Evolutionary conservation across 1,140 invertebrate genomes (phyloP), one percentile per base, ranked within the genome.

Genomic region (Globodera ellingtonae): DNA sequence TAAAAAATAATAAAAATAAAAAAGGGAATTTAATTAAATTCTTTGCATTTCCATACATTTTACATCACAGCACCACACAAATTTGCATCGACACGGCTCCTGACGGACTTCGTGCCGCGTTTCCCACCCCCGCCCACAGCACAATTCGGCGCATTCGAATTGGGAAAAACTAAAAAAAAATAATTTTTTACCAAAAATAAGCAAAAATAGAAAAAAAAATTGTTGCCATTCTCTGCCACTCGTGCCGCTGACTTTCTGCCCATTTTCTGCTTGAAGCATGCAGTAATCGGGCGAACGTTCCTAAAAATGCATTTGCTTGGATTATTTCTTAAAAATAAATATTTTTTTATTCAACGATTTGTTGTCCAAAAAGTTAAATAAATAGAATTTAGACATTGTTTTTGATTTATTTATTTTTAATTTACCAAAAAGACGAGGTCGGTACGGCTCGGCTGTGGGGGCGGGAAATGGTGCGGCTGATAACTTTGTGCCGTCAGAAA

Each of bases 1-100:
- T 52, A 9, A 35, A n/a, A n/a, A 5, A n/a, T n/a, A n/a, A n/a
- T n/a, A n/a, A n/a, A n/a, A n/a, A n/a, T n/a, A n/a, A n/a, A n/a
- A n/a, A n/a, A n/a, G n/a, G n/a, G n/a, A n/a, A n/a, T 0, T 9
- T 50, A 76, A 13, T 67, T 47, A 6, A 50, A 50, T 35, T 4
- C 10, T 44, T 4, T 44, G 0, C 65, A 50, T 35, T 48, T 24
- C 4, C 69, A 15, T 77, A 77, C 93, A 94, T 80, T 92, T 91
- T 1, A 94, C 92, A 59, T 92, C 90, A 86, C 93, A 94, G 87
- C 93, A 93, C 92, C 92, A 93, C 59, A 91, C 86, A 85, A 94
- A 93, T 76, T 91, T 92, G 89, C 93, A 94, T 80, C 93, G 91
- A 85, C 93, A 94, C 24, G 89, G 82, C 81, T 90, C 89, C 50